Percentiles rank a stretch among this genome's conserved stretches.
Conservation (phyloP, 2,113 vertebrate genomes). For the Alosa alosa region DNA sequence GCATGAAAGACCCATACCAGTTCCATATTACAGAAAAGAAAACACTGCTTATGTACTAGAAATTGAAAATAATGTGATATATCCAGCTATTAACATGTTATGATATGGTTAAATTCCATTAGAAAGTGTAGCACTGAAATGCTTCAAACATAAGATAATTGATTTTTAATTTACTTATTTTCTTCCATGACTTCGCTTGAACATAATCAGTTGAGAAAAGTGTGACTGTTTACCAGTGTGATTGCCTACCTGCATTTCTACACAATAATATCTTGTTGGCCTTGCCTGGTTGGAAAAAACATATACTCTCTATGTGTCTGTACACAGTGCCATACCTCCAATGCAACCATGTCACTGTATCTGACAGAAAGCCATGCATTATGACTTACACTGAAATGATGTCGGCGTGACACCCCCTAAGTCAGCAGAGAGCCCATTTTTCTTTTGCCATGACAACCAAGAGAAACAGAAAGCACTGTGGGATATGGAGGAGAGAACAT, state of each 20-base stretch:
- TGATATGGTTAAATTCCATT: background rate
- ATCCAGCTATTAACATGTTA: background rate
- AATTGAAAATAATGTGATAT: background rate
- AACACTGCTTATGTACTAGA: background rate
- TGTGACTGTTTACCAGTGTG: background rate
- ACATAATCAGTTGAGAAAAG: background rate
- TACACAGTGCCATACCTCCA: background rate
- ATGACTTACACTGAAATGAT: constrained; percentile 3
- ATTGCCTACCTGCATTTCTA: background rate
- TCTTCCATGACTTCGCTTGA: background rate
- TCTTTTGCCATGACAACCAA: constrained; percentile 13
- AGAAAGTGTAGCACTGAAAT: background rate
- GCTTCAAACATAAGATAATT: background rate
- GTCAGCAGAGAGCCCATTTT: constrained; percentile 4
- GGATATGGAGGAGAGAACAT: background rate
- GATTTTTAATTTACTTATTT: background rate
- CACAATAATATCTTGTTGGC: background rate
- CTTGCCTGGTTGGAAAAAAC: background rate
- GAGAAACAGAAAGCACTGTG: background rate
- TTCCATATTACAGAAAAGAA: background rate
- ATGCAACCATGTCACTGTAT: background rate
- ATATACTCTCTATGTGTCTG: background rate
- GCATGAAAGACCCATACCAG: background rate
- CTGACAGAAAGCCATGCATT: constrained; percentile 9
- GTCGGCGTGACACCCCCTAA: background rate